Evolutionary conservation across 2,888 invertebrate genomes (phyloP), one percentile per base, ranked within the genome.

Genomic region (Parnassius smintheus): DNA sequence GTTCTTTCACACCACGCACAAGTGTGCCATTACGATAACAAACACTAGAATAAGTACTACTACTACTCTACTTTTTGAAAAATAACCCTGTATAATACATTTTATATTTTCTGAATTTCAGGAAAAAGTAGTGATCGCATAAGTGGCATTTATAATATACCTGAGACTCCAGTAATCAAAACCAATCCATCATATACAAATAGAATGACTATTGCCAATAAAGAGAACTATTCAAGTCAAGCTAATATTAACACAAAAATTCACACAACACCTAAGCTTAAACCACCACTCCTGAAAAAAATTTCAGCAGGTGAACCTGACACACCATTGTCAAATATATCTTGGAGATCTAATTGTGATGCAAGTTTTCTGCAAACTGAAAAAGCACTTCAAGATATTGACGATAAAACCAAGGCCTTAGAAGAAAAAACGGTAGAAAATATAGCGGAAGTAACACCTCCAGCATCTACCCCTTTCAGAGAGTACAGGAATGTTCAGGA

Each of bases 321-420:
- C 51, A 86, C 86, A 55, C 84, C 85, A 51, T 62, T 79, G 7
- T 82, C 78, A 9, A 87, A 87, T 66, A 75, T 78, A 55, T 88
- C 88, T 4, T 85, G 81, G 75, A 85, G 83, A 67, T 86, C 86
- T 0, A 83, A 81, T 57, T 78, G 83, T 71, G 90, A 91, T 69
- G 77, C 78, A 9, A 91, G 91, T 71, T 91, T 91, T 60, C 70
- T 91, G 53, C 80, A 78, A 71, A 85, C 77, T 44, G 91, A 91
- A 59, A 86, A 84, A 68, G 83, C 88, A 62, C 85, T 89, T 35
- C 74, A 85, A 66, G 82, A 83, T 42, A 66, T 75, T 56, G 85
- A 86, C 60, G 77, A 76, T 52, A 83, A 81, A 67, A 68, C 67
- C 2, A 74, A 77, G 64, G 75, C 70, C 10, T 62, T 81, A 56